A percentile compares a stretch with the other conserved stretches of the same genome.
Conservation (phyloP, 2,113 vertebrate species). For the Antechinus stuartii region DNA sequence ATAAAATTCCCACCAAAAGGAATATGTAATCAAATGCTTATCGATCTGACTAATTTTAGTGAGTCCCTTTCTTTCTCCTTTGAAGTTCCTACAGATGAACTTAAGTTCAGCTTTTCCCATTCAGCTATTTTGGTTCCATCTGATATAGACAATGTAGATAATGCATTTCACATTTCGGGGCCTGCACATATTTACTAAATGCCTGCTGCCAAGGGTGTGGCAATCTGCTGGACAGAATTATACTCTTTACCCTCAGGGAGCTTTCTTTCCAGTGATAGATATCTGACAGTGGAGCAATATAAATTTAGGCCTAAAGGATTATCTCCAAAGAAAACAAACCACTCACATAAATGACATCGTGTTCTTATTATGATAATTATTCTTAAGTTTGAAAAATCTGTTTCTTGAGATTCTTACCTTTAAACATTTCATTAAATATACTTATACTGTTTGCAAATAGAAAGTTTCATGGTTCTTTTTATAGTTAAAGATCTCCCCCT, state of each 20-base stretch:
- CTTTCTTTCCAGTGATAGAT: not conserved
- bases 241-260: not conserved
- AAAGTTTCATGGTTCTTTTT: conserved; percentile 11
- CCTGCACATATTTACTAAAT: not conserved
- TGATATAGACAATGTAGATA: not conserved
- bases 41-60: not conserved
- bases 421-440: not conserved
- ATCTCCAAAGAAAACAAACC: not conserved
- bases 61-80: not conserved
- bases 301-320: not conserved
- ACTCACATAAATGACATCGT: not conserved
- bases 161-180: not conserved
- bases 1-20: not conserved
- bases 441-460: not conserved
- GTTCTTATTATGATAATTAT: not conserved
- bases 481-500: not conserved
- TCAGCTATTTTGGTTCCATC: not conserved
- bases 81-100: not conserved
- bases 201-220: not conserved
- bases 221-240: not conserved
- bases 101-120: not conserved
- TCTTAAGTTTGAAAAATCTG: not conserved
- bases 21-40: not conserved
- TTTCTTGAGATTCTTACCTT: conserved; percentile 2
- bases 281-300: not conserved